Conservation (phyloP, 2,797 vertebrate species). For the Fundulus diaphanus region DNA sequence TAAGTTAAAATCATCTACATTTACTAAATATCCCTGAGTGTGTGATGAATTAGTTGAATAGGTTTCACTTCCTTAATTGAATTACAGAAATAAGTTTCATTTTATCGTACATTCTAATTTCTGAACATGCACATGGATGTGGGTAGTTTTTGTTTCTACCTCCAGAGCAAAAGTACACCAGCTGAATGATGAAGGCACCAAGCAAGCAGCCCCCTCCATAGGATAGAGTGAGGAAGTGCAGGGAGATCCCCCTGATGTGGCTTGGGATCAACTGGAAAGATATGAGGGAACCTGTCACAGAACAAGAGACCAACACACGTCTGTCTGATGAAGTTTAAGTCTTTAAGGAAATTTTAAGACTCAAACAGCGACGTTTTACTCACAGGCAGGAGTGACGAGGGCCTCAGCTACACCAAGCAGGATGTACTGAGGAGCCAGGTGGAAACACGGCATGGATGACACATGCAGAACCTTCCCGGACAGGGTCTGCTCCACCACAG, state of each 20-base stretch:
- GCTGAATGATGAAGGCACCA: slow-evolving; percentile 86
- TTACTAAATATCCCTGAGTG: not conserved
- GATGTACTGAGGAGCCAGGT: slow-evolving; percentile 89
- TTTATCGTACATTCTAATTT: not conserved
- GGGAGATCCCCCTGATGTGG: slow-evolving; percentile 83
- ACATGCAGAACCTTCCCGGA: slow-evolving; percentile 85
- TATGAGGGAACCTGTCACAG: slow-evolving; percentile 82
- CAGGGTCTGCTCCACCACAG: slow-evolving; percentile 84
- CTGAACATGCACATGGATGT: not conserved
- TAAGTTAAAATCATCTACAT: not conserved
- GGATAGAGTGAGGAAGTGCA: slow-evolving; percentile 84
- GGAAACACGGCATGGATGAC: slow-evolving; percentile 91
- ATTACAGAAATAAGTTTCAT: not conserved
- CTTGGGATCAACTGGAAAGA: slow-evolving; percentile 85
- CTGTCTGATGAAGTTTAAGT: not conserved
- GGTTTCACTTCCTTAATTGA: not conserved
- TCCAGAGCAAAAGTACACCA: slow-evolving; percentile 81
- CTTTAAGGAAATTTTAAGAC: not conserved
- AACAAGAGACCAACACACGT: not conserved
- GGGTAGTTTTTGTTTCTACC: slow-evolving; percentile 54
- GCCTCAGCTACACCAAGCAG: slow-evolving; percentile 92
- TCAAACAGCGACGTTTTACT: slow-evolving; percentile 59
- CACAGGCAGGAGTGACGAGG: slow-evolving; percentile 89
- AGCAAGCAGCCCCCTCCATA: slow-evolving; percentile 90
- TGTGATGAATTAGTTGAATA: not conserved